A percentile compares a stretch with the other conserved stretches of the same genome.
Conservation (phyloP, 2,797 vertebrate species). For the Harpagifer antarcticus region DNA sequence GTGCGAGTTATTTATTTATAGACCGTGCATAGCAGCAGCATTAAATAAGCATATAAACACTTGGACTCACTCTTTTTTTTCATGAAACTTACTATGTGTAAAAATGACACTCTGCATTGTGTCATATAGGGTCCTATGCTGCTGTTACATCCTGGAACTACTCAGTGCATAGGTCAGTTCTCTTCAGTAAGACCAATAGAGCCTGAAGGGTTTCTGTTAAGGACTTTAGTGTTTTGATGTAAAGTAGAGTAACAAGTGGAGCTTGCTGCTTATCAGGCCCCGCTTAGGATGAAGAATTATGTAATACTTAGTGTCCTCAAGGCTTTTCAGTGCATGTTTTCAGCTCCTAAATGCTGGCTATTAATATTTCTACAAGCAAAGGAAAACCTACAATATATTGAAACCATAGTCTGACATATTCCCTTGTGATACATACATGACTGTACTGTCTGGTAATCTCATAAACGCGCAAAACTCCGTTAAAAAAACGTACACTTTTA, state of each 20-base stretch:
- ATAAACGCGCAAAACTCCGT: background rate
- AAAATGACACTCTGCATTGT: background rate
- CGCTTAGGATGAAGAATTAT: conserved; percentile 42
- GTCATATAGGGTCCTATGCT: background rate
- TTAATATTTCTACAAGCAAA: background rate
- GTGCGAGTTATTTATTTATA: conserved; percentile 60
- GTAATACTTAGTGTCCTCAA: conserved; percentile 40
- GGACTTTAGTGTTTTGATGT: conserved; percentile 22
- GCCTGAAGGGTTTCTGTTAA: conserved; percentile 15
- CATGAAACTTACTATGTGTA: conserved; percentile 1
- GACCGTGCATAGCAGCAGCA: conserved; percentile 5
- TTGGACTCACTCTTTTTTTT: conserved; percentile 8
- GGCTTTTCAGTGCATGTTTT: conserved; percentile 3
- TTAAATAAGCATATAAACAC: conserved; percentile 27
- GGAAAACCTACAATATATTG: background rate
- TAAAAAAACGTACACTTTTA: background rate
- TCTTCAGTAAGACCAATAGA: conserved; percentile 7
- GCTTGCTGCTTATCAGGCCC: conserved; percentile 35
- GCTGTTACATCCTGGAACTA: background rate
- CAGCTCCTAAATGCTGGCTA: background rate
- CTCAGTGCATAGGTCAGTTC: conserved; percentile 10
- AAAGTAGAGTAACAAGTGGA: conserved; percentile 38
- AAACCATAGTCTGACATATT: background rate
- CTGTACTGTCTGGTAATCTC: too few species aligned
- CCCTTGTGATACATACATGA: background rate